Conservation (phyloP, 1,140 invertebrate genomes). For the Mya arenaria region DNA sequence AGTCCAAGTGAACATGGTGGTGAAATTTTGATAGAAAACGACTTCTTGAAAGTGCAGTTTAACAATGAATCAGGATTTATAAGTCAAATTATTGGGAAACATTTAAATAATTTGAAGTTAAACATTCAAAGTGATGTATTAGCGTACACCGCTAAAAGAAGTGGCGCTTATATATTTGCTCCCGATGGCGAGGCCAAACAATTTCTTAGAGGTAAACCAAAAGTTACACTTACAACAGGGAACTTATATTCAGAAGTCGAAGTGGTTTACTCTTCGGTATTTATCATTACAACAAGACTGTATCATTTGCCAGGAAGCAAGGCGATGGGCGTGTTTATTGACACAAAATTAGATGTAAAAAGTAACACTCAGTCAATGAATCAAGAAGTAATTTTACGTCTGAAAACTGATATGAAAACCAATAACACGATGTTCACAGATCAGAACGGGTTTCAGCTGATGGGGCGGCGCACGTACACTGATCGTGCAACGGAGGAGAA, state of each 20-base stretch:
- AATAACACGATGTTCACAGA: constrained; percentile 90
- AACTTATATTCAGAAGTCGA: constrained; percentile 91
- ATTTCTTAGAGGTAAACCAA: constrained; percentile 1
- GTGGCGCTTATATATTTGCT: constrained; percentile 49
- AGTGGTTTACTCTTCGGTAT: constrained; percentile 79
- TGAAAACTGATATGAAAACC: constrained; percentile 88
- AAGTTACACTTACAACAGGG: constrained; percentile 16
- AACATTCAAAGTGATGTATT: constrained; percentile 16
- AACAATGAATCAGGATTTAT: constrained; percentile 21
- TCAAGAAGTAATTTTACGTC: constrained; percentile 90
- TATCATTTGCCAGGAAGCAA: constrained; percentile 14
- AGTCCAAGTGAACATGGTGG: no score
- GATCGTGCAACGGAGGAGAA: constrained; percentile 90
- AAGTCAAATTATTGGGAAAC: constrained; percentile 19
- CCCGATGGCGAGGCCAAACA: constrained; percentile 72
- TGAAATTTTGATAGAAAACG: constrained; percentile 39
- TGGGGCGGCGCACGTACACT: constrained; percentile 85
- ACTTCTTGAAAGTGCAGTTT: constrained; percentile 36
- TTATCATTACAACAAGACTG: constrained; percentile 14
- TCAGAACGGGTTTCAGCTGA: constrained; percentile 91
- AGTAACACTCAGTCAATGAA: constrained; percentile 77
- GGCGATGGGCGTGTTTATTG: constrained; percentile 86
- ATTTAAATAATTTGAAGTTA: constrained; percentile 71
- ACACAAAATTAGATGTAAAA: constrained; percentile 82
- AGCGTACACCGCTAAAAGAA: constrained; percentile 18